phyloP scores from a whole-genome alignment of 2,797 vertebrate species.

The Dendrocincla fuliginosa region DNA sequence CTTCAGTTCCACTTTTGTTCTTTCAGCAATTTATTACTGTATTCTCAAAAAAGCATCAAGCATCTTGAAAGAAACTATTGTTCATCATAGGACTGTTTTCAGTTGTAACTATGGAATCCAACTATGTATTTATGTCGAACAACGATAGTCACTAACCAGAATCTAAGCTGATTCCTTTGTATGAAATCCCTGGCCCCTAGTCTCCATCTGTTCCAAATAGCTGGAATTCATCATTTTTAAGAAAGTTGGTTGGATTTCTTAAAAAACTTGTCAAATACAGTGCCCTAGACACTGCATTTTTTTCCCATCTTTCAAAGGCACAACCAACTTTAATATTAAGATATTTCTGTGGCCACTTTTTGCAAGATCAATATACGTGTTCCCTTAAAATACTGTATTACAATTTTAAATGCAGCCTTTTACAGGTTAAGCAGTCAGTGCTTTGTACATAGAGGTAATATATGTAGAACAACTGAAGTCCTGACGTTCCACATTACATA shows the following conservation, averaged over 20 bases:
- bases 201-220: background rate
- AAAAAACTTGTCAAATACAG: background rate
- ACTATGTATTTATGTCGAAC: constrained; percentile 5
- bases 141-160: background rate
- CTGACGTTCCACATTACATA: background rate
- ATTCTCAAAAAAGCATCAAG: background rate
- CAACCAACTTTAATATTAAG: background rate
- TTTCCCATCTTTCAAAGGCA: background rate
- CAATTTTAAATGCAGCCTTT: background rate
- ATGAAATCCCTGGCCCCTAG: background rate
- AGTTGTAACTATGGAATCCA: constrained; percentile 17
- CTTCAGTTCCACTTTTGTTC: background rate
- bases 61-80: background rate
- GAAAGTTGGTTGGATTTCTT: background rate
- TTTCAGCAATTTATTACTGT: background rate
- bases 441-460: background rate
- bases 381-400: background rate
- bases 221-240: background rate
- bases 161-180: background rate
- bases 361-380: background rate
- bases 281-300: background rate
- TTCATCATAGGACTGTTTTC: background rate
- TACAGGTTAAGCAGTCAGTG: background rate
- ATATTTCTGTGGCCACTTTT: background rate
- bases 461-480: background rate